Base-by-base conservation (phyloP, 35 echinoderm and acorn worm genomes). In the Apostichopus parvimensis region DNA sequence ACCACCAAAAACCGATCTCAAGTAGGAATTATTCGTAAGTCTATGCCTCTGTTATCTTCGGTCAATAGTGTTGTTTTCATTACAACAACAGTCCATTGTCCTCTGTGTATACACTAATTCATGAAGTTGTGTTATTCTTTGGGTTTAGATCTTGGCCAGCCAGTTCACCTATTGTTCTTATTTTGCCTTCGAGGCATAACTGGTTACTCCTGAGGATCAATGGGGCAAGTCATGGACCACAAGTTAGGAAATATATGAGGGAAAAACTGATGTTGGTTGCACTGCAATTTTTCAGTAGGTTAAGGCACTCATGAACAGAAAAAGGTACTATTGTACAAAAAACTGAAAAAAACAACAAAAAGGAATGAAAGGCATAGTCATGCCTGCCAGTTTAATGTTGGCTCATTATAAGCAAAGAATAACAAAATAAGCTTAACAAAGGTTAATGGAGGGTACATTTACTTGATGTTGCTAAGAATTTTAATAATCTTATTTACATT, bases 31-130 rank as follows among this genome's bases (percentile, higher is more conserved):
- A 59, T 84, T 84, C 81, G 58, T 58, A 56, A 56, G 55, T 84
- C 56, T 84, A 59, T 84, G 17, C 58, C 15, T 84, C 81, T 84
- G 57, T 84, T 84, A 84, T 84, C 81, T 57, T 84, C 58, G 81
- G 81, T 84, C 54, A 84, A 84, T 84, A 59, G 81, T 60, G 57
- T 84, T 84, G 18, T 21, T 84, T 84, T 84, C 56, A 53, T 52
- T 22, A 84, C 17, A 17, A 84, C 81, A 84, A 84, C 57, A 84
- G 20, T 57, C 81, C 23, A 84, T 84, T 84, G 81, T 84, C 81
- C 81, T 58, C 53, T n/a, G 24, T 58, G 79, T 84, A 84, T 84
- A 58, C 81, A 84, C 20, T 84, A 84, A 59, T 84, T 54, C 54
- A 84, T 84, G 21, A 75, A 84, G 81, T 84, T 84, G 18, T 84